Base-by-base conservation (phyloP, 1,140 invertebrate genomes). In the Sminthurides bifidus region DNA sequence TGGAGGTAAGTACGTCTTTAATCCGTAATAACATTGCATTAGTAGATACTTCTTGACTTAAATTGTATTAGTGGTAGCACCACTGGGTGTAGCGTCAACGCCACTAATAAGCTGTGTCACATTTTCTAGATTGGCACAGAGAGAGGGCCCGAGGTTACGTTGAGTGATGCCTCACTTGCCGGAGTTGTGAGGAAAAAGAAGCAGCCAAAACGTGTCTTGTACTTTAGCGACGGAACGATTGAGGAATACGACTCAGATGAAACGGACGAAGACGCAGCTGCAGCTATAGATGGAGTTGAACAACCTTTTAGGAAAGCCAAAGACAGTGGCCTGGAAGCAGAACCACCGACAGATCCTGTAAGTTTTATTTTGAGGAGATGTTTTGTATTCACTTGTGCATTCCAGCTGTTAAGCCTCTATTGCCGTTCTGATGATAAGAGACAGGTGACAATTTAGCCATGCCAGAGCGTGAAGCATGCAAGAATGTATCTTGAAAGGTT, bases 151-250 rank as follows among this genome's bases (percentile, higher is more conserved):
- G 21, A 15, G 14, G n/a, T 52, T 5, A 31, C 27, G 12, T 12
- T 27, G 21, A 10, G 26, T 35, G 29, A 54, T n/a, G 41, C 8
- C 27, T 17, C 33, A 17, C 26, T 29, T 26, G 33, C 29, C 12
- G 44, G n/a, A 48, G 33, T 52, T 54, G 8, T 30, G 29, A 41
- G 17, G 14, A 58, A 52, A 23, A 10, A 10, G 10, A 59, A 21
- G 23, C 35, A 51, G 26, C 51, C 55, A 10, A 63, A 63, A 31
- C 50, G 54, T 46, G 33, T 60, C 35, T 45, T 63, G 6, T 55
- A 63, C 52, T 63, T 63, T 41, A 53, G 54, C 46, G 61, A 63
- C 48, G 61, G 61, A 5, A 63, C 61, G 8, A 49, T 63, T 23
- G 61, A 63, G 43, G 61, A 59, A 27, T 54, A 56, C 29, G 61